Evolutionary conservation across 2,113 vertebrate species (phyloP), one percentile per base, ranked within the genome.

Genomic region (Indri indri): DNA sequence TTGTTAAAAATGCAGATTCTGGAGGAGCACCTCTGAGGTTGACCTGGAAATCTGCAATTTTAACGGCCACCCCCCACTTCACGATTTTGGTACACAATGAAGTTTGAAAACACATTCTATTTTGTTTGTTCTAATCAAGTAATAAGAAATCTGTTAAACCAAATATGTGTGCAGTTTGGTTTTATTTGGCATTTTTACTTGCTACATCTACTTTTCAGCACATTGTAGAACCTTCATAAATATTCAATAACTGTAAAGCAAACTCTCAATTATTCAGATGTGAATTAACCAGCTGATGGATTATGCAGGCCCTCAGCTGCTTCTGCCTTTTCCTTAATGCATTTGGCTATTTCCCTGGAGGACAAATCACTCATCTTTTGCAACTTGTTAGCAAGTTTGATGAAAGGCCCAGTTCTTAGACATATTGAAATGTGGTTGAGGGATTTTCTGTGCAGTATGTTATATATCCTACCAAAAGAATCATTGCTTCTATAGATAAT

Each of bases 261-360:
- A 95, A 97, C n/a, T 91, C 65, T 94, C 83, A 89, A 76, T 97
- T 96, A 96, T 95, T 95, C 91, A 95, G 45, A 59, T 95, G 59
- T 94, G 68, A 93, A 79, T 97, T 96, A 96, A 87, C 82, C 70
- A 91, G 32, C n/a, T 94, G 79, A 83, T 94, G 45, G 83, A 80
- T 94, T 76, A 81, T 47, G 77, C 85, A 63, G 22, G 20, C 37
- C 76, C 63, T 96, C 37, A 8, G 18, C 5, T 91, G 74, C 73
- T 93, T 90, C 63, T 13, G 25, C 20, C 20, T 94, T 91, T 70
- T 91, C 84, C 54, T 79, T 92, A 80, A 92, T 89, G 73, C 25
- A n/a, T 87, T 66, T 89, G 68, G 57, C 80, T 92, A 22, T 96
- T 97, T 95, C 84, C 90, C 84, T 96, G 30, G 50, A 80, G 74